These are phyloP conservation scores for Drosophila bunnanda DNA, from an alignment of 2,888 invertebrate species.

Conservation along the genomic window DNA sequence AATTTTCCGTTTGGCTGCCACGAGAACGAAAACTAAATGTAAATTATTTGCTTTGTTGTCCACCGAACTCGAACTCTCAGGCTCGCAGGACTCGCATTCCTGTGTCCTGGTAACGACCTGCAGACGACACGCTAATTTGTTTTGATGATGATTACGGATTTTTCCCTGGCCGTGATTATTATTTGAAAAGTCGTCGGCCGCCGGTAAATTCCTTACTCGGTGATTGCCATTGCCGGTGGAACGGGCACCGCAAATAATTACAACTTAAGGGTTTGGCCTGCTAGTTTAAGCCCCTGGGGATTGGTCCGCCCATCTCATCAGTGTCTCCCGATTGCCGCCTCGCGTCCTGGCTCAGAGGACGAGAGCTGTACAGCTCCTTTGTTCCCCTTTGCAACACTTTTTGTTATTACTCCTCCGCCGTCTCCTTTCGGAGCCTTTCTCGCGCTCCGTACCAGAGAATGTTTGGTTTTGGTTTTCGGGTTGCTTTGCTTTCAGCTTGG, in stretches of 20 bases:
- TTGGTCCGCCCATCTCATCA: constrained; percentile 33
- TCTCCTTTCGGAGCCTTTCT: constrained; percentile 4
- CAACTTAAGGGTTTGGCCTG: constrained; percentile 46
- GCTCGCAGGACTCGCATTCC: constrained; percentile 9
- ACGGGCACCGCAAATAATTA: constrained; percentile 50
- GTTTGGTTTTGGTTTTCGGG: constrained; percentile 50
- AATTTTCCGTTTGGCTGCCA: constrained; percentile 45
- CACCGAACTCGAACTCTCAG: constrained; percentile 3
- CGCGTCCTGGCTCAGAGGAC: not conserved
- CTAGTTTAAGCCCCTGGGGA: constrained; percentile 25
- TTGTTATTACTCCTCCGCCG: constrained; percentile 28
- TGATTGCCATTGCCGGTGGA: constrained; percentile 42
- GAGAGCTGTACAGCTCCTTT: not conserved
- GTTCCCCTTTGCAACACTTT: constrained; percentile 31
- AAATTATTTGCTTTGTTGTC: constrained; percentile 62
- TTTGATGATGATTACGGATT: constrained; percentile 54
- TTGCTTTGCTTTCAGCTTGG: constrained; percentile 56
- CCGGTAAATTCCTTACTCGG: constrained; percentile 45
- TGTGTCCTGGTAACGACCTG: constrained; percentile 48
- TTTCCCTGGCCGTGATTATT: constrained; percentile 46
- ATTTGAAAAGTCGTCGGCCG: constrained; percentile 36
- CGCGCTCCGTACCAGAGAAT: constrained; percentile 12
- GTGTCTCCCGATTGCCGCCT: constrained; percentile 30
- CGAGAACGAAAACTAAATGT: constrained; percentile 63
- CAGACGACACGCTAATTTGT: constrained; percentile 68